These are phyloP conservation scores for Dryadula phaetusa DNA, from an alignment of 2,888 invertebrate species.

Conservation along the genomic window DNA sequence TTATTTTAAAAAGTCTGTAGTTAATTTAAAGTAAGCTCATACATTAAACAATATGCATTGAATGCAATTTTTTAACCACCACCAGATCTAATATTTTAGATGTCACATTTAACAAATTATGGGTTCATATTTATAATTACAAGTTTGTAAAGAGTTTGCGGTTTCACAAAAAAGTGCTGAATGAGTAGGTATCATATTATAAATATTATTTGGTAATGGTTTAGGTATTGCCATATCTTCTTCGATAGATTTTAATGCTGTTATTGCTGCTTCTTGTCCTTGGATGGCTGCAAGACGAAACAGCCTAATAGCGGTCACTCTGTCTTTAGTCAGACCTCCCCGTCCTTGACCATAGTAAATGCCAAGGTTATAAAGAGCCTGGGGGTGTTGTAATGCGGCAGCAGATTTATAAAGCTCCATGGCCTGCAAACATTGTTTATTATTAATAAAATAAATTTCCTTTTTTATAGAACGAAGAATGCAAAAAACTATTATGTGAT, in stretches of 20 bases:
- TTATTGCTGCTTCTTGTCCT: slow-evolving; percentile 84
- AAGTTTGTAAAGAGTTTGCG: slow-evolving; percentile 56
- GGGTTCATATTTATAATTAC: slow-evolving; percentile 53
- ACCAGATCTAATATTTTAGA: slow-evolving; percentile 22
- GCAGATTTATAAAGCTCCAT: slow-evolving; percentile 87
- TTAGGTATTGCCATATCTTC: slow-evolving; percentile 51
- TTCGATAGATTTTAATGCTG: slow-evolving; percentile 74
- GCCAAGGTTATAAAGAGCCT: slow-evolving; percentile 88
- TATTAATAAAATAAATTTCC: no score
- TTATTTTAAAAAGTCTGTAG: not conserved
- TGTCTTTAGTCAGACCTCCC: slow-evolving; percentile 82
- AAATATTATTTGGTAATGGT: slow-evolving; percentile 52
- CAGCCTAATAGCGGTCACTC: slow-evolving; percentile 76
- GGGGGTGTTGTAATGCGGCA: slow-evolving; percentile 85
- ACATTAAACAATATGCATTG: slow-evolving; percentile 7
- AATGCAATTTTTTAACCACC: slow-evolving; percentile 27
- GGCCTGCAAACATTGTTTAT: slow-evolving; percentile 86
- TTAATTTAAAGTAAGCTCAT: not conserved
- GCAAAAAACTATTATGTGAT: no score
- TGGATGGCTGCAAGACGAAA: slow-evolving; percentile 84
- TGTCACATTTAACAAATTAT: slow-evolving; percentile 54
- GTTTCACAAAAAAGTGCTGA: slow-evolving; percentile 70
- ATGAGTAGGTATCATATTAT: slow-evolving; percentile 62
- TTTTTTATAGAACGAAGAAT: no score
- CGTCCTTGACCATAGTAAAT: slow-evolving; percentile 87